Evolutionary conservation across 2,888 invertebrate species (phyloP), one percentile per base, ranked within the genome.

Genomic region (Chloromyia formosa): DNA sequence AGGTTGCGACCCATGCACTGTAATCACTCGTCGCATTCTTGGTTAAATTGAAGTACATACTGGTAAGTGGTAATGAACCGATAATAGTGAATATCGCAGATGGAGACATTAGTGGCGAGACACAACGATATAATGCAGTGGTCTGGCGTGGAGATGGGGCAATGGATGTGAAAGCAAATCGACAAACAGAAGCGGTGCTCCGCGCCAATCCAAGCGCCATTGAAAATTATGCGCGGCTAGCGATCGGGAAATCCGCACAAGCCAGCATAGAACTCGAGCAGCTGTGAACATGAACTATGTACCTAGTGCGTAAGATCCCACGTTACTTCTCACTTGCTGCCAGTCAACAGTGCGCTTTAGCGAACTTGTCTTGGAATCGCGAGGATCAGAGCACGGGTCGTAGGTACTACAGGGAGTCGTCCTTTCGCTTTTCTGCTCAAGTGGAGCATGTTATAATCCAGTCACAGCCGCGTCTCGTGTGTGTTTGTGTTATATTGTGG

Each of bases 271-370:
- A 49, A 49, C 49, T 49, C 49, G 49, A 16, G 16, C 12, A 42
- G 62, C 42, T 40, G 27, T 35, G 61, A 56, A 56, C 56, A 56
- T 56, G 56, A 56, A 56, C 10, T 56, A 56, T 56, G 22, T 20
- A 20, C 22, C 1, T 16, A 10, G 56, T 56, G 56, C 56, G 56
- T 49, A 49, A n/a, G 49, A 49, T 49, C 49, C 49, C 49, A 49
- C 49, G 49, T 10, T 49, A 2, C 14, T n/a, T 49, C 16, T 49
- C 49, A 49, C 12, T 49, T 49, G 16, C 14, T n/a, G 12, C 12
- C 12, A 49, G 49, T 49, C 12, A 5, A 10, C 16, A n/a, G 49
- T n/a, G 12, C 49, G 49, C 49, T 49, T 49, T n/a, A 49, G 49
- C 12, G 49, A 49, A 49, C 12, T 49, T n/a, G 49, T 49, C 2